These are phyloP conservation scores for Helleia helle DNA, from an alignment of 2,888 invertebrate genomes.

Conservation along the genomic window DNA sequence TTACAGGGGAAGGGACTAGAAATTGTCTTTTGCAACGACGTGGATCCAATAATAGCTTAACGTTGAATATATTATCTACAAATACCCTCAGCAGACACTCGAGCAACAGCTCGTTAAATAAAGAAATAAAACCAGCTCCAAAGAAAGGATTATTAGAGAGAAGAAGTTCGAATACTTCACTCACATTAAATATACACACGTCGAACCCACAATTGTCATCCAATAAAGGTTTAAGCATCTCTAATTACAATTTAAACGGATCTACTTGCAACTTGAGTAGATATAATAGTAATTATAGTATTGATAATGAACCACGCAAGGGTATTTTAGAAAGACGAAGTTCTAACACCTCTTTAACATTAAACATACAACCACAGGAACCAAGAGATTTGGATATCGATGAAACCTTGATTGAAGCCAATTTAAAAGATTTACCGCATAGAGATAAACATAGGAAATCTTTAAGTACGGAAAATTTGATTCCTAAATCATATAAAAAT, in stretches of 20 bases:
- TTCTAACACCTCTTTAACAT: constrained; percentile 87
- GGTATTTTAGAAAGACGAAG: constrained; percentile 84
- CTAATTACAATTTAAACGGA: constrained; percentile 67
- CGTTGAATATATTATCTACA: constrained; percentile 79
- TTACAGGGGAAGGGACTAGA: constrained; percentile 48
- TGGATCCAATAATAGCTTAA: constrained; percentile 90
- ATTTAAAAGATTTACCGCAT: constrained; percentile 48
- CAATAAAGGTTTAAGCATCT: constrained; percentile 60
- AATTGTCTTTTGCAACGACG: constrained; percentile 85
- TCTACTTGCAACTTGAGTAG: constrained; percentile 65
- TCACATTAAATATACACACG: constrained; percentile 82
- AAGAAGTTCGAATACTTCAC: constrained; percentile 91
- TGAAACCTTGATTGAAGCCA: constrained; percentile 45
- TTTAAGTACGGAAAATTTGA: constrained; percentile 75
- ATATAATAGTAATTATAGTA: constrained; percentile 64
- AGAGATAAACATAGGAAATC: constrained; percentile 69
- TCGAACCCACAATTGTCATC: constrained; percentile 61
- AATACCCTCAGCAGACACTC: constrained; percentile 68
- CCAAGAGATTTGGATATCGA: constrained; percentile 64
- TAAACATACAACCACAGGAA: constrained; percentile 66
- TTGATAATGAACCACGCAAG: constrained; percentile 67
- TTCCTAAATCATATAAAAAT: constrained; percentile 63
- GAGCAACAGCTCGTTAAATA: constrained; percentile 72
- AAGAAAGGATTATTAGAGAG: constrained; percentile 86
- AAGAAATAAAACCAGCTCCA: constrained; percentile 50